Conservation (phyloP, 2,888 invertebrate genomes). For the Cylloceria caligata region DNA sequence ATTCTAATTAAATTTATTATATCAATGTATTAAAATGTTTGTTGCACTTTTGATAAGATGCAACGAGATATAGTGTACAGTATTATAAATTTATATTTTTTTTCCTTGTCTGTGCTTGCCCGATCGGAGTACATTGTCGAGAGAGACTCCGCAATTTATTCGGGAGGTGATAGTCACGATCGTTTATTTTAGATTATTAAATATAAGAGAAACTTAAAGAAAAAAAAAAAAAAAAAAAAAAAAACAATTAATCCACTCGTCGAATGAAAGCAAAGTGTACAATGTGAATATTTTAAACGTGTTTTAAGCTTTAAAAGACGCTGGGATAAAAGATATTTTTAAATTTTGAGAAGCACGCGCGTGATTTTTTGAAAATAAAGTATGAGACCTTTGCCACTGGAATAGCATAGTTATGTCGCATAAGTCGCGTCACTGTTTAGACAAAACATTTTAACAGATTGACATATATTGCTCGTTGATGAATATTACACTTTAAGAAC, state of each 20-base stretch:
- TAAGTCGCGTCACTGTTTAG: conserved; percentile 20
- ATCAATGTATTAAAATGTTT: conserved; percentile 38
- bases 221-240: conserved; percentile 13
- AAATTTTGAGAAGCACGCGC: conserved; percentile 24
- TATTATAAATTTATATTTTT: conserved; percentile 55
- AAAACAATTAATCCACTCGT: conserved; percentile 49
- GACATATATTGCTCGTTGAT: conserved; percentile 57
- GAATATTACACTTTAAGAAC: conserved; percentile 51
- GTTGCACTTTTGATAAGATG: conserved; percentile 54
- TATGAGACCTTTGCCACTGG: not conserved
- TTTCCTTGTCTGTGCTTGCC: conserved; percentile 60
- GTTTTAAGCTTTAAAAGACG: conserved; percentile 43
- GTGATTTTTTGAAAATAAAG: conserved; percentile 28
- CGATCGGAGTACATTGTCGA: conserved; percentile 39
- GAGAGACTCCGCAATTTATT: conserved; percentile 36
- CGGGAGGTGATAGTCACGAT: conserved; percentile 41
- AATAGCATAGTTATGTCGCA: conserved; percentile 17
- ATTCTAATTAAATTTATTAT: conserved; percentile 17
- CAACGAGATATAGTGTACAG: conserved; percentile 62
- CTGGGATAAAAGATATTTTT: not conserved
- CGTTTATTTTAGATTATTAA: conserved; percentile 27
- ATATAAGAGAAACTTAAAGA: too few relatives aligned
- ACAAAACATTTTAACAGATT: conserved; percentile 48
- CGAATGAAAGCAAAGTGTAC: conserved; percentile 53
- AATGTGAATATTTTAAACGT: conserved; percentile 55